Base-by-base conservation (phyloP, 2,113 vertebrate species). In the Rhinoptilus africanus region DNA sequence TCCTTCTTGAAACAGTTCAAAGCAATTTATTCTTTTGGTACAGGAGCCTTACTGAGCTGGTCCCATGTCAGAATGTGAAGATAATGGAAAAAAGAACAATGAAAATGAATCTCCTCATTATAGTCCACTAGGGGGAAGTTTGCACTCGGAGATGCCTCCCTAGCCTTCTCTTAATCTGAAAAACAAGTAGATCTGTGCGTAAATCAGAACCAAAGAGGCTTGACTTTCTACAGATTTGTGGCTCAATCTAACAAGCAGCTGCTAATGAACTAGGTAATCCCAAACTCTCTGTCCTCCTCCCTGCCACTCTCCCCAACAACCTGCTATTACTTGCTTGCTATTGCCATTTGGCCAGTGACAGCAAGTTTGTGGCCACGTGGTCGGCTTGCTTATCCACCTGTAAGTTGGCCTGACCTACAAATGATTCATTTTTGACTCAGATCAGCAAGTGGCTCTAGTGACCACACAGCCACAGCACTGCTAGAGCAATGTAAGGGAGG, bases 61-160 rank as follows among this genome's bases (percentile, higher is more conserved):
- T 53, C 62, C 45, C 82, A 37, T 1, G 22, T 62, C 57, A 82
- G 32, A 85, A 57, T 8, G 4, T 1, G 1, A 73, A 66, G 74
- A 37, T 57, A 89, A 79, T 10, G 51, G 67, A 21, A 86, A 89
- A 93, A 89, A 54, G 37, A 94, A 56, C 24, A 78, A 79, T 68
- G 85, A 88, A 89, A 90, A 90, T 92, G 1, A 62, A 93, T 82
- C 81, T 88, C 50, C 34, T 41, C 17, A 11, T 85, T 85, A 77
- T 47, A 74, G 67, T 22, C n/a, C 93, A 62, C 78, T 21, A 69
- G 92, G 57, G 84, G 34, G 19, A 75, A 72, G 30, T 91, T 88
- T 88, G 27, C 27, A 30, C 51, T 87, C 37, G 27, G 57, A 96
- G 77, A 68, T 48, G 41, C 45, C 76, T 89, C 71, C 86, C 45